These are phyloP conservation scores for Melieria crassipennis DNA, from an alignment of 2,888 invertebrate species.

Conservation along the genomic window DNA sequence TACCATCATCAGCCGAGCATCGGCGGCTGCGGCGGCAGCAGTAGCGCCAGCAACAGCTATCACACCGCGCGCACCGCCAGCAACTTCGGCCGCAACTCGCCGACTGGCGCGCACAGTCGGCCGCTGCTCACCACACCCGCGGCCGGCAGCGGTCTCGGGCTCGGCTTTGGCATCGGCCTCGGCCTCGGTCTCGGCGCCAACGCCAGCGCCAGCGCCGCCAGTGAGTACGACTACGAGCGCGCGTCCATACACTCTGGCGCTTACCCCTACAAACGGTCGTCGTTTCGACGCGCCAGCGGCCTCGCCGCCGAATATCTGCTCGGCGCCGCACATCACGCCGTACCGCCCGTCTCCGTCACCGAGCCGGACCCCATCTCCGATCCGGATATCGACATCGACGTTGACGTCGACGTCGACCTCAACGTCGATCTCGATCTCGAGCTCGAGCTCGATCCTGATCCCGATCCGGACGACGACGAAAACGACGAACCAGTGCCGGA, in stretches of 20 bases:
- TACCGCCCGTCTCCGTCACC: conserved; percentile 25
- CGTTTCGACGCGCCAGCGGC: conserved; percentile 26
- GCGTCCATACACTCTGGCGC: conserved; percentile 32
- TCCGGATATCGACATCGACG: conserved; percentile 24
- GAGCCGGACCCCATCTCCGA: conserved; percentile 22
- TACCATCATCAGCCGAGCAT: conserved; percentile 44
- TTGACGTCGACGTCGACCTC: conserved; percentile 14
- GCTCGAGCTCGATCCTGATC: conserved; percentile 16
- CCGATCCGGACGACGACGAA: conserved; percentile 7
- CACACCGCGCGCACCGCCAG: conserved; percentile 43
- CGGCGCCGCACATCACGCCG: conserved; percentile 25
- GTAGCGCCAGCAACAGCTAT: conserved; percentile 39
- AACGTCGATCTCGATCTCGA: conserved; percentile 13
- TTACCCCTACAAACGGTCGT: conserved; percentile 30
- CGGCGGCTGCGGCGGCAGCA: conserved; percentile 42
- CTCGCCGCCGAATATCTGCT: conserved; percentile 29
- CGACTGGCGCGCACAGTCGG: conserved; percentile 49
- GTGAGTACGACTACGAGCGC: conserved; percentile 31
- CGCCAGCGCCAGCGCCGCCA: conserved; percentile 38
- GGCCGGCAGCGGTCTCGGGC: conserved; percentile 34
- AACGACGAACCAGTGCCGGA: conserved; percentile 13
- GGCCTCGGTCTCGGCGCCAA: conserved; percentile 38
- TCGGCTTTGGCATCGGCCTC: conserved; percentile 39
- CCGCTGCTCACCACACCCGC: conserved; percentile 54
- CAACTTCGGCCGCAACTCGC: conserved; percentile 43